Conservation (phyloP, 2,113 vertebrate genomes). For the Tragelaphus imberbis region DNA sequence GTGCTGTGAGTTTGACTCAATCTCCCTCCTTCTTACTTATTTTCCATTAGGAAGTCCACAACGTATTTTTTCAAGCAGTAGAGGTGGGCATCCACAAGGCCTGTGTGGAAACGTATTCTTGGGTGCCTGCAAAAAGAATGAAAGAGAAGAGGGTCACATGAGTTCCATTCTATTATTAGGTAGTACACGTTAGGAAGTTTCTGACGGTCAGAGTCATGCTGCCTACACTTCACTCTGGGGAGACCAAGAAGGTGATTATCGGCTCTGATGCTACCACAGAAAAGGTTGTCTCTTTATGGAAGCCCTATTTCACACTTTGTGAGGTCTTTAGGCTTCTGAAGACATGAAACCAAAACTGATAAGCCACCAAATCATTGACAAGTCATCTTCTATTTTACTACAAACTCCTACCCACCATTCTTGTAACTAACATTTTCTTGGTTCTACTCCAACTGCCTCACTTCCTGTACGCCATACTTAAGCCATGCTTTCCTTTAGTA, state of each 20-base stretch:
- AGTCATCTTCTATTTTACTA: neutral
- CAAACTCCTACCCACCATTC: neutral
- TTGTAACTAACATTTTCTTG: slow-evolving; percentile 3
- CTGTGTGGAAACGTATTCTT: slow-evolving; percentile 94
- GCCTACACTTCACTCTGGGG: neutral
- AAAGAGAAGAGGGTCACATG: slow-evolving; percentile 34
- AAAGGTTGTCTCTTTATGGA: neutral
- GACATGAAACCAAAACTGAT: neutral
- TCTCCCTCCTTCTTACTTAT: slow-evolving; percentile 84
- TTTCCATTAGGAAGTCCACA: slow-evolving; percentile 92
- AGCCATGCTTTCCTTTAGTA: neutral
- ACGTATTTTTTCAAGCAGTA: slow-evolving; percentile 98
- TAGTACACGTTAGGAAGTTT: neutral
- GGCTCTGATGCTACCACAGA: neutral
- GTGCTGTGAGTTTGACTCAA: neutral
- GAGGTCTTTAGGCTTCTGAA: neutral
- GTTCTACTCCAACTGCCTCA: neutral
- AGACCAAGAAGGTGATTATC: neutral
- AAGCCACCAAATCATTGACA: neutral
- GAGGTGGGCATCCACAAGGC: slow-evolving; percentile 95
- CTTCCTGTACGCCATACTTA: neutral
- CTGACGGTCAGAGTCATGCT: neutral
- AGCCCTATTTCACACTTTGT: neutral
- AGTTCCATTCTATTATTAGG: neutral
- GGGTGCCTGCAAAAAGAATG: slow-evolving; percentile 84